Base-by-base conservation (phyloP, 92 coral and sea anemone genomes). In the Umimayanthus chanpuru region DNA sequence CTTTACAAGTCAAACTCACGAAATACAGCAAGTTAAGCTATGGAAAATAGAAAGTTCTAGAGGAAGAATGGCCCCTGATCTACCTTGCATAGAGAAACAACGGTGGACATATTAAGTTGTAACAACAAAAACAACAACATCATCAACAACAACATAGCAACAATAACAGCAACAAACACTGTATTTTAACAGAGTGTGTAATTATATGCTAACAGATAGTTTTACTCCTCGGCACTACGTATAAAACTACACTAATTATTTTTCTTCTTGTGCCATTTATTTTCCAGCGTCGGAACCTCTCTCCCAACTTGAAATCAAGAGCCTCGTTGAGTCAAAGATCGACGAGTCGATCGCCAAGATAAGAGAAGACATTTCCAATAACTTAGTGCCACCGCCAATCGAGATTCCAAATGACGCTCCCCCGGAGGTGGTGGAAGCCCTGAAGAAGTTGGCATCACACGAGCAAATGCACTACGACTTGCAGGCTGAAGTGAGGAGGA, bases 361-460 rank as follows among this genome's bases (percentile, higher is more conserved):
- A 83, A 83, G 44, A 40, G 87, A 83, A 41, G 87, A 70, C 16
- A 44, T 83, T 72, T 83, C 87, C 18, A 83, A 41, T 20, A 67
- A 83, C 4, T 23, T 83, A 28, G 65, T 83, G 20, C 87, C 85
- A 36, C 43, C 92, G 1, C 73, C 92, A 2, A 89, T 92, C 64
- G 90, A 86, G 20, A 84, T 92, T 20, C 85, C 88, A 26, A 92
- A 88, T 36, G 92, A 92, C 58, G 91, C 91, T 7, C 92, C 94
- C 7, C 85, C 81, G 41, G 94, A 88, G 32, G 64, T 87, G 21
- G 88, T 77, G 56, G 94, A 92, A 18, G 92, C 91, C 16, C 15
- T 89, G 76, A 86, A 90, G 66, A 92, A 90, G 66, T 30, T 90
- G 28, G 92, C 88, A 32, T 81, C 86, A 30, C 91, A 89, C 25